Base-by-base conservation (phyloP, 2,113 vertebrate species). In the Coptodon bakossiorum region DNA sequence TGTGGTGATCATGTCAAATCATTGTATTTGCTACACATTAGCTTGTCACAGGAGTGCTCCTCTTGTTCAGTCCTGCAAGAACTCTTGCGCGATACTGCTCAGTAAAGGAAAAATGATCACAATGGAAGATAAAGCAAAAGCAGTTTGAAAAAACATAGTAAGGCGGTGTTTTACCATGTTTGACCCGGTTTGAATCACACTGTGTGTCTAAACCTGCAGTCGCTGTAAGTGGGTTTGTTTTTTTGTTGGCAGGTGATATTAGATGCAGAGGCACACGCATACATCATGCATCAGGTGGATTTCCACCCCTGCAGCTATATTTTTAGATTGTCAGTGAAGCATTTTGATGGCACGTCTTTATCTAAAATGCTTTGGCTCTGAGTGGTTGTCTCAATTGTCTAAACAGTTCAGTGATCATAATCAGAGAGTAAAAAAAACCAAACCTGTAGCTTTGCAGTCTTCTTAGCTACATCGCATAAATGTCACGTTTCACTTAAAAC, bases 241-340 rank as follows among this genome's bases (percentile, higher is more conserved):
- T 73, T 78, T 73, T 88, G 56, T 54, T 86, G 84, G 86, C 79
- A 52, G 84, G 61, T 84, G 71, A 63, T 61, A 86, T 54, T 73
- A 29, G 22, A 66, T 81, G 84, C 84, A 89, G 86, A 92, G 84
- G 82, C 87, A 52, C 68, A 88, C 48, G 52, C 81, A 84, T 78
- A 80, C 82, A 27, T 40, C 81, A 81, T 78, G 61, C 82, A 29
- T 53, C 82, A 83, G 87, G 80, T 88, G 66, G 81, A 84, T 73
- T 82, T 87, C 87, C 85, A 86, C 91, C 89, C 50, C 73, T 86
- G 91, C 87, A 87, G 71, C 7, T 57, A 56, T 87, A 89, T 92
- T 92, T 92, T 89, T 85, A 87, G 85, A 81, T 83, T 34, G 66
- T 78, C 48, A 40, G 24, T 53, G 48, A 84, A 84, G 81, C 59